Conservation (phyloP, 2,888 invertebrate species). For the Ecliptopera silaceata region DNA sequence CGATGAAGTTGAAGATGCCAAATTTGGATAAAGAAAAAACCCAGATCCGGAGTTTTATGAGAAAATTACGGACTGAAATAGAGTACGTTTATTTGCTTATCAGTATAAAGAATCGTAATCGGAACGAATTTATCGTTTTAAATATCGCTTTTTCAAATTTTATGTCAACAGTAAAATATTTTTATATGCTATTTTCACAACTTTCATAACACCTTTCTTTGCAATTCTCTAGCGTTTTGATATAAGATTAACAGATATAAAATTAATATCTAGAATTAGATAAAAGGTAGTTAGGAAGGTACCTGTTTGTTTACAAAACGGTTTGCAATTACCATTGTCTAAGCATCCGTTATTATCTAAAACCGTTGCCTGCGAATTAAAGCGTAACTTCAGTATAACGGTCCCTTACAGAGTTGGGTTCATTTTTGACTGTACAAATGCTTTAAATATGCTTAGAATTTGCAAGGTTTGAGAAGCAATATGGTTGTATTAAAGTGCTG, state of each 20-base stretch:
- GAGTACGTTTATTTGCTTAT: background rate
- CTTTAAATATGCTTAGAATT: slow-evolving; percentile 10
- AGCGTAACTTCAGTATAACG: slow-evolving; percentile 12
- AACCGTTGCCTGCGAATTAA: slow-evolving; percentile 16
- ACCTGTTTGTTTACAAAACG: slow-evolving; percentile 11
- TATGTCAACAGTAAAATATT: too few species aligned
- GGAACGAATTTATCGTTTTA: background rate
- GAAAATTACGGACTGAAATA: slow-evolving; percentile 52
- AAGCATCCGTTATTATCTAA: slow-evolving; percentile 5
- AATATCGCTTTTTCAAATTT: too few species aligned
- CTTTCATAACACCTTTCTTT: background rate
- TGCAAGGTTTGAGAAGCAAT: too few species aligned
- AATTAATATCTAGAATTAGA: too few species aligned
- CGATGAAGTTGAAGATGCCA: slow-evolving; percentile 58
- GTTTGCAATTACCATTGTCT: slow-evolving; percentile 6
- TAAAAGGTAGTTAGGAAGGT: too few species aligned
- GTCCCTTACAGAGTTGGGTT: slow-evolving; percentile 10
- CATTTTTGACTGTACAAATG: slow-evolving; percentile 13
- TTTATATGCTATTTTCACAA: background rate
- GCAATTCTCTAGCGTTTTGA: too few species aligned
- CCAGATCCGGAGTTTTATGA: slow-evolving; percentile 51
- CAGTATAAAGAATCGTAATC: background rate
- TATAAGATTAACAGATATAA: too few species aligned
- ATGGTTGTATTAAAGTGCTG: too few species aligned
- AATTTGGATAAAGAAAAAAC: slow-evolving; percentile 41